These are phyloP conservation scores for Capreolus pygargus DNA, from an alignment of 2,113 vertebrate genomes.

Conservation along the genomic window DNA sequence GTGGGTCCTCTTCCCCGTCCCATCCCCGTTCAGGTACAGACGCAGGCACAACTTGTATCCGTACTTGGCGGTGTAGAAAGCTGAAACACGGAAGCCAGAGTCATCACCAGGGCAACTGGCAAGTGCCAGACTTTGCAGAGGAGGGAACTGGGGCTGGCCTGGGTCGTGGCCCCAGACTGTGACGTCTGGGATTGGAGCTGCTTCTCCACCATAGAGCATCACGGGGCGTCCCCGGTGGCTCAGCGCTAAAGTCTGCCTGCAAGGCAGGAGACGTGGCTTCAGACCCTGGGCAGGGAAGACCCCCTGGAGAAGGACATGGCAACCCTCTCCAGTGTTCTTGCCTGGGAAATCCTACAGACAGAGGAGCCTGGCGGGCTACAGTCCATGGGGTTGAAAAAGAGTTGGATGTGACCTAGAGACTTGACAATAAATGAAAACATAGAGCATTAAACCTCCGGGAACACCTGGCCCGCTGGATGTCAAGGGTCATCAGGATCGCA, in stretches of 20 bases:
- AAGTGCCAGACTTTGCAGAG: not conserved
- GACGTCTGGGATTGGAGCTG: not conserved
- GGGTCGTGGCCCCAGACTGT: not conserved
- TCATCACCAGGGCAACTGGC: not conserved
- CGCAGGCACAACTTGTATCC: slow-evolving; percentile 89
- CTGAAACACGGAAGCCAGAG: slow-evolving; percentile 72
- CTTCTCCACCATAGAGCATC: not conserved
- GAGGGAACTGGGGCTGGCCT: not conserved
- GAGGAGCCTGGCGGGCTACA: not conserved
- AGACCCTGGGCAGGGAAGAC: not conserved
- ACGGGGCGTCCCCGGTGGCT: not conserved
- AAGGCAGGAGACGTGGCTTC: not conserved
- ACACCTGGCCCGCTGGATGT: not conserved
- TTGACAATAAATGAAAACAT: not conserved
- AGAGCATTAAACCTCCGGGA: not conserved
- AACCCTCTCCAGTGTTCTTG: not conserved
- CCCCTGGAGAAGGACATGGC: not conserved
- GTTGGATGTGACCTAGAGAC: not conserved
- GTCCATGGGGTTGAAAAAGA: not conserved
- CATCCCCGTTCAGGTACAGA: slow-evolving; percentile 88
- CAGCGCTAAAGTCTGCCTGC: not conserved
- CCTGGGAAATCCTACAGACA: not conserved
- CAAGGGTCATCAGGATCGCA: not conserved
- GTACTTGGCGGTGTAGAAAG: slow-evolving; percentile 88
- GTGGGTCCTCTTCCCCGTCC: slow-evolving; percentile 85